A percentile compares a stretch with the other conserved stretches of the same genome.
Conservation (phyloP, 2,797 vertebrate genomes). For the Rhincodon typus region DNA sequence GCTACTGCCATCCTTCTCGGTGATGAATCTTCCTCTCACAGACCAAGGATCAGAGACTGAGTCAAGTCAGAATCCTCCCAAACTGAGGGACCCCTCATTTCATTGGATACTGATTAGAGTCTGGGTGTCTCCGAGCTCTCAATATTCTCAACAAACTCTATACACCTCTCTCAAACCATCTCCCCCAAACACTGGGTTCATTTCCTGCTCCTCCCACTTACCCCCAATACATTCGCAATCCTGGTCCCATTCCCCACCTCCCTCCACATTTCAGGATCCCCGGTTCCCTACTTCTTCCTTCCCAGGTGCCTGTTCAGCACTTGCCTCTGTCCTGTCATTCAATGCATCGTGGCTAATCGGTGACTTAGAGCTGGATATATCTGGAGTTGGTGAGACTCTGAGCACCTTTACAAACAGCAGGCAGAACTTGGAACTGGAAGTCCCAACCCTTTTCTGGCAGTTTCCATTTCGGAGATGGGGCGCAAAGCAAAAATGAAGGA, state of each 20-base stretch:
- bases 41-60: neutral
- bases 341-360: neutral
- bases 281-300: neutral
- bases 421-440: too few species aligned
- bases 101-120: neutral
- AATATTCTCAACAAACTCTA: neutral
- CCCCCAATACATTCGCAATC: neutral
- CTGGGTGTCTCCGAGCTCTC: neutral
- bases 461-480: too few species aligned
- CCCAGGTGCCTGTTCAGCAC: neutral
- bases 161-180: neutral
- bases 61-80: neutral
- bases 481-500: too few species aligned
- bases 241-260: neutral
- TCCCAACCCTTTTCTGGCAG: too few species aligned
- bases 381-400: too few species aligned
- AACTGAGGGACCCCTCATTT: neutral
- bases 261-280: neutral
- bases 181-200: neutral
- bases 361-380: neutral
- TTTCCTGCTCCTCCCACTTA: neutral
- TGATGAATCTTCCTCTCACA: too few species aligned
- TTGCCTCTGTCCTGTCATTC: neutral
- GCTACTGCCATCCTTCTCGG: neutral
- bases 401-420: too few species aligned